Base-by-base conservation (phyloP, 2,888 invertebrate species). In the Dolichopus griseipennis region DNA sequence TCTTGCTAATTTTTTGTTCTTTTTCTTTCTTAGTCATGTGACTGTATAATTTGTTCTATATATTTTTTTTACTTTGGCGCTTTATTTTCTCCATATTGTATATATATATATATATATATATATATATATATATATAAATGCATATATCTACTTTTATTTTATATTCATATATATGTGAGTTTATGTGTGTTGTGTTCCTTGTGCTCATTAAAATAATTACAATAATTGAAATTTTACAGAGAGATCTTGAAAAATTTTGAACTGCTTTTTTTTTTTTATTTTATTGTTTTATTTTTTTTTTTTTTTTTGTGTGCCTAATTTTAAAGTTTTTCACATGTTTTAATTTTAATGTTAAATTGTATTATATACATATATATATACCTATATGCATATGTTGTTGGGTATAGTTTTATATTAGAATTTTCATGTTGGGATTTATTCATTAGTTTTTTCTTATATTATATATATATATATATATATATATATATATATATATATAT, bases 141-240 rank as follows among this genome's bases (percentile, higher is more conserved):
- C n/a, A n/a, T n/a, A n/a, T n/a, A n/a, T n/a, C n/a, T n/a, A n/a
- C n/a, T n/a, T 2, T 27, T 27, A 27, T 27, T 27, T 4, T 27
- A 5, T 4, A 27, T 27, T 27, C 27, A 27, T 27, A 5, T 27
- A 5, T 27, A 5, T 27, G 27, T 27, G 27, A 27, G n/a, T n/a
- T 27, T 27, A 5, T 27, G 27, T 27, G 27, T 27, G 27, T 27
- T 27, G 52, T 52, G 15, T 52, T 52, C 18, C 18, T 52, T 52
- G 52, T 52, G 52, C 52, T 52, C 52, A 52, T 52, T 52, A 52
- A 52, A 52, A 52, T 52, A 52, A 52, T 52, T 52, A 52, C 52
- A 52, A 52, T 52, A 52, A 52, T 52, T 52, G 52, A 52, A 52
- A 52, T 52, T 52, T 52, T 52, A 52, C 52, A 52, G 52, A 52